phyloP scores from a whole-genome alignment of 2,888 invertebrate genomes.

The Leptinotarsa haldemani region DNA sequence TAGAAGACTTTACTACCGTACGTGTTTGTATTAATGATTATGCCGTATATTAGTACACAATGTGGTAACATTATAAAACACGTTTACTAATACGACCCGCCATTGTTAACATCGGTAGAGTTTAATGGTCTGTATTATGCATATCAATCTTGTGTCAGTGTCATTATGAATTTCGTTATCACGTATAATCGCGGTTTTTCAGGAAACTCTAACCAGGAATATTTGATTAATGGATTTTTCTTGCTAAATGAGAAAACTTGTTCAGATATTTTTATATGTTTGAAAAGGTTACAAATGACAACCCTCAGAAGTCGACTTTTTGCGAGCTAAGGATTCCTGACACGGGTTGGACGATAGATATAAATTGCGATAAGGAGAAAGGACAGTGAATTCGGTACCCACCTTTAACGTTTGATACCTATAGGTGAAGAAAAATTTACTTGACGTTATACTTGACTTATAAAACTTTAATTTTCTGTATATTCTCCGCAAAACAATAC shows the following conservation, averaged over 20 bases:
- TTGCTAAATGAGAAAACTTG: not conserved
- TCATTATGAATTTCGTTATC: not conserved
- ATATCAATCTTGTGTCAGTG: slow-evolving; percentile 11
- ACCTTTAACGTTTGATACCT: too few relatives aligned
- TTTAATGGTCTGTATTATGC: slow-evolving; percentile 3
- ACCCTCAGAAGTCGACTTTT: too few relatives aligned
- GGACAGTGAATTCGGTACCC: too few relatives aligned
- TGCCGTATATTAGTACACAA: slow-evolving; percentile 50
- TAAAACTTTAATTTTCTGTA: too few relatives aligned
- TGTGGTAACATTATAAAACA: slow-evolving; percentile 42
- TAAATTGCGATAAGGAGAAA: too few relatives aligned
- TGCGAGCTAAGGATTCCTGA: too few relatives aligned
- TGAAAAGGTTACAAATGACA: too few relatives aligned
- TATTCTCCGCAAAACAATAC: too few relatives aligned
- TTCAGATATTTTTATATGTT: not conserved
- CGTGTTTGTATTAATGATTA: slow-evolving; percentile 50
- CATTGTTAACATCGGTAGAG: slow-evolving; percentile 23
- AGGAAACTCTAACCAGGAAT: not conserved
- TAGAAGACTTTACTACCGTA: slow-evolving; percentile 36
- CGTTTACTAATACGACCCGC: slow-evolving; percentile 20
- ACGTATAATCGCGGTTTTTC: not conserved
- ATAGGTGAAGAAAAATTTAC: too few relatives aligned
- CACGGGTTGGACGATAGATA: too few relatives aligned
- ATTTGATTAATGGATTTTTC: not conserved
- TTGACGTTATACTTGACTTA: too few relatives aligned